Conservation (phyloP, 2,113 vertebrate species). For the Lethenteron camtschaticum region DNA sequence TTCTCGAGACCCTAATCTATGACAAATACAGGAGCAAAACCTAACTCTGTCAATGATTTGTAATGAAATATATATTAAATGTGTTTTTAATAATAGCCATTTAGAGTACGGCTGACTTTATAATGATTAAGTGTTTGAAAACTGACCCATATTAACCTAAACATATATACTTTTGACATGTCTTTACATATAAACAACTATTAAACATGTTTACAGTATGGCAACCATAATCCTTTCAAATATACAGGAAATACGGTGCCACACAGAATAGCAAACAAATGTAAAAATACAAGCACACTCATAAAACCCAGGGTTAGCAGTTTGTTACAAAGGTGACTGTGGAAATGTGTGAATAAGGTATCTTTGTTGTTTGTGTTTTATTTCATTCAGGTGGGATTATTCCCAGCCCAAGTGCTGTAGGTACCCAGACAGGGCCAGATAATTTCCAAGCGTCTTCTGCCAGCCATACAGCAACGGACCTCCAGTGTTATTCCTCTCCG, state of each 20-base stretch:
- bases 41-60: too few species aligned
- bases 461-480: constrained; percentile 49
- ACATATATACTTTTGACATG: too few species aligned
- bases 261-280: neutral
- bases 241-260: neutral
- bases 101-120: too few species aligned
- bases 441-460: constrained; percentile 76
- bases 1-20: too few species aligned
- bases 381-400: neutral
- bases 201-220: constrained; percentile 21
- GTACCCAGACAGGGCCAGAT: constrained; percentile 78
- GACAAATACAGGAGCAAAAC: too few species aligned
- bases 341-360: neutral
- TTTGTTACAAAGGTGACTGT: neutral
- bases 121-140: too few species aligned
- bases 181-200: too few species aligned
- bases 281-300: neutral
- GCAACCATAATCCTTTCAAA: constrained; percentile 18
- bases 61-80: too few species aligned
- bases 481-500: constrained; percentile 45
- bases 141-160: too few species aligned
- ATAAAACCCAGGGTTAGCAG: neutral
- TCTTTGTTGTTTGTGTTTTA: constrained; percentile 8
- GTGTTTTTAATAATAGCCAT: too few species aligned
- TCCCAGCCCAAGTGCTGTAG: constrained; percentile 14